A percentile compares a stretch with the other conserved stretches of the same genome.
Conservation (phyloP, 2,113 vertebrate species). For the Leucopsar rothschildi region DNA sequence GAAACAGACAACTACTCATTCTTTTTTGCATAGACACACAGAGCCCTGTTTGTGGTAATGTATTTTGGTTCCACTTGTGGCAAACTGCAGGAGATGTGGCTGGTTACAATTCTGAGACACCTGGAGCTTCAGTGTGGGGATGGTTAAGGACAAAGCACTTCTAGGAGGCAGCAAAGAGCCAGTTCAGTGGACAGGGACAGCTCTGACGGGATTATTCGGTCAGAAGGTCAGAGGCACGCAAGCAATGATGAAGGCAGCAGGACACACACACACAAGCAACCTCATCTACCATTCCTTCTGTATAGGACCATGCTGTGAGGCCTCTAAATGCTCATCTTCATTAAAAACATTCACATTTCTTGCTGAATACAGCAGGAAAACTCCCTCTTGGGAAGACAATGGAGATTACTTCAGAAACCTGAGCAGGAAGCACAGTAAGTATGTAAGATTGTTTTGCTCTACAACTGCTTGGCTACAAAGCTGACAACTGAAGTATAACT, state of each 20-base stretch:
- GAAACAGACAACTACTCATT: background rate
- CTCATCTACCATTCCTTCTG: fast-evolving
- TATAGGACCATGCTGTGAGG: background rate
- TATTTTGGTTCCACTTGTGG: background rate
- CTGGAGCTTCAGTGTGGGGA: background rate
- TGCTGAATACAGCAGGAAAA: background rate
- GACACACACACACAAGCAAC: background rate
- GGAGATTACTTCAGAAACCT: background rate
- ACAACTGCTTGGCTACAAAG: background rate
- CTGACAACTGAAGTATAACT: background rate
- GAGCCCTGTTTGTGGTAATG: fast-evolving
- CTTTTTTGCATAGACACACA: background rate
- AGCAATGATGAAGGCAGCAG: background rate
- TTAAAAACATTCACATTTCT: background rate
- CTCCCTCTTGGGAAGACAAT: background rate
- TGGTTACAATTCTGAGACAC: background rate
- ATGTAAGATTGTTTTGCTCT: background rate
- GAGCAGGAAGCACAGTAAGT: background rate
- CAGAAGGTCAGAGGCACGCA: background rate
- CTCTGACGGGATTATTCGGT: too few species aligned
- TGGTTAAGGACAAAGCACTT: background rate
- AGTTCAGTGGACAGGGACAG: background rate
- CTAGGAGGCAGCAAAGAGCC: background rate
- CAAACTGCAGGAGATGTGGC: background rate
- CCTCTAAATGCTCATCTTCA: background rate